phyloP scores from a whole-genome alignment of 2,888 invertebrate genomes.

The Cerastis leucographa region DNA sequence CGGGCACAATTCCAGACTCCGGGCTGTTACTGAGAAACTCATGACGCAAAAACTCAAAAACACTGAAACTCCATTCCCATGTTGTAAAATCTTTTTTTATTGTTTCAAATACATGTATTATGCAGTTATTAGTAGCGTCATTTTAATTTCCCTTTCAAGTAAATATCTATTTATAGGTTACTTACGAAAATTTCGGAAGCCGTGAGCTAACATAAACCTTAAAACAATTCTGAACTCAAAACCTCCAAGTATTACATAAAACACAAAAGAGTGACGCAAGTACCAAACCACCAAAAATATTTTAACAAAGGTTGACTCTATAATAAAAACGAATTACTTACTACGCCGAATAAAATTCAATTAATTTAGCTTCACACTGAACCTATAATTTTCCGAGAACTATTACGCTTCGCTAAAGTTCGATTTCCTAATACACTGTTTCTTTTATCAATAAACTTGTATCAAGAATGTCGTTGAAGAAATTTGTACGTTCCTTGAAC shows the following conservation, averaged over 20 bases:
- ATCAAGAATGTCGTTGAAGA: neutral
- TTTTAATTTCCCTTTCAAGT: neutral
- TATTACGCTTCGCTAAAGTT: constrained; percentile 30
- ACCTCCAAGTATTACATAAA: neutral
- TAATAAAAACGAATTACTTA: constrained; percentile 31
- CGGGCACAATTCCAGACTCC: neutral
- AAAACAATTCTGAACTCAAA: neutral
- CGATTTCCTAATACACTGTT: constrained; percentile 52
- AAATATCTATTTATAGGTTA: neutral
- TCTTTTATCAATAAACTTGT: constrained; percentile 25
- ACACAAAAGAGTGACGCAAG: neutral
- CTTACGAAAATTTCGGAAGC: neutral
- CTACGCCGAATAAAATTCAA: constrained; percentile 45
- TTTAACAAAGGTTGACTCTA: neutral
- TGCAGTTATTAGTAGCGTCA: neutral
- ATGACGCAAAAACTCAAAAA: neutral
- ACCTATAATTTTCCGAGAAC: constrained; percentile 51
- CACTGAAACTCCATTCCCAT: neutral
- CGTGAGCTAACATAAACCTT: neutral
- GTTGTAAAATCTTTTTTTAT: neutral
- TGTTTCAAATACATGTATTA: neutral
- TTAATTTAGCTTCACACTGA: constrained; percentile 35
- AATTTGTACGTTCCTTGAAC: neutral
- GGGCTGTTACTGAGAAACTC: neutral
- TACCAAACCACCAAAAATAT: neutral